A percentile compares a stretch with the other conserved stretches of the same genome.
These are phyloP conservation scores for Drosophila kambysellisi DNA, from an alignment of 2,888 invertebrate genomes.

Conservation along the genomic window DNA sequence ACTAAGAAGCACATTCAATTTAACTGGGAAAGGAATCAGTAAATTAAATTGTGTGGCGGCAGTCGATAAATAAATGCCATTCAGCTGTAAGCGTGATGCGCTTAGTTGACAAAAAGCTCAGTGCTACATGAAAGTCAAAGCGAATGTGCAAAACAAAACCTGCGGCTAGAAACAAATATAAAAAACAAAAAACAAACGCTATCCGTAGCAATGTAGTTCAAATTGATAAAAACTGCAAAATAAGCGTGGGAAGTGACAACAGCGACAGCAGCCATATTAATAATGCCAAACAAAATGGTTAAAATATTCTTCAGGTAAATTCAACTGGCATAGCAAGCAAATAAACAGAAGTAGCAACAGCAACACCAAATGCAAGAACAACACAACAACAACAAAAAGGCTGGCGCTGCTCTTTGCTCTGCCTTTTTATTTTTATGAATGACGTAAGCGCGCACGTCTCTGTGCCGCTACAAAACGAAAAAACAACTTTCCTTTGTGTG, in stretches of 20 bases:
- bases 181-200: conserved; percentile 31
- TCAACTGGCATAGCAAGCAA: conserved; percentile 24
- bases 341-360: conserved; percentile 30
- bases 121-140: conserved; percentile 17
- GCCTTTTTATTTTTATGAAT: conserved; percentile 77
- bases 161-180: conserved; percentile 34
- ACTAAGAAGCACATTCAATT: neutral
- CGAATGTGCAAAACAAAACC: conserved; percentile 45
- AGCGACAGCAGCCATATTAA: conserved; percentile 34
- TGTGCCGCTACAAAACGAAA: conserved; percentile 58
- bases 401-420: conserved; percentile 42
- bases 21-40: neutral
- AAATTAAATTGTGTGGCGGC: conserved; percentile 18
- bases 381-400: conserved; percentile 13
- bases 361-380: conserved; percentile 5
- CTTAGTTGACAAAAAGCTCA: conserved; percentile 30
- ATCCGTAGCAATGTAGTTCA: conserved; percentile 50
- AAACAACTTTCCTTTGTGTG: conserved; percentile 56
- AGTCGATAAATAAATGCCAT: conserved; percentile 21
- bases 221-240: conserved; percentile 30
- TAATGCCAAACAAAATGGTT: conserved; percentile 75
- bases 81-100: conserved; percentile 12
- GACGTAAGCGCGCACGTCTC: conserved; percentile 71
- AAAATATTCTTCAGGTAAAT: conserved; percentile 79
- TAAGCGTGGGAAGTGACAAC: conserved; percentile 39